Percentiles rank a stretch among this genome's conserved stretches.
These are phyloP conservation scores for Agrochola litura DNA, from an alignment of 2,888 invertebrate species.

Conservation along the genomic window DNA sequence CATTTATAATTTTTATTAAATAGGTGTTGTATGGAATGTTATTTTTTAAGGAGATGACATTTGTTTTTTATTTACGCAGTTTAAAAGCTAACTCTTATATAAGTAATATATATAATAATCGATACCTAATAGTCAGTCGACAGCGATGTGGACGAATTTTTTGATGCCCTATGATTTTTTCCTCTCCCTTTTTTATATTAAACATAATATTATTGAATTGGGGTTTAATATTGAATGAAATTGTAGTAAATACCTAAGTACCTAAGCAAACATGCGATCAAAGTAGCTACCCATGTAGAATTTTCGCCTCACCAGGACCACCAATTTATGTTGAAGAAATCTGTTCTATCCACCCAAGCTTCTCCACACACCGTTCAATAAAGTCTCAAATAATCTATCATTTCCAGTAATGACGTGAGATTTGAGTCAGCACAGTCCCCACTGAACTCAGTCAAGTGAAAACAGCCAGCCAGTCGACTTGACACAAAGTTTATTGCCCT, in stretches of 20 bases:
- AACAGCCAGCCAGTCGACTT: slow-evolving; percentile 81
- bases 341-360: not conserved
- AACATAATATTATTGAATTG: too few species aligned
- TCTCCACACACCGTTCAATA: slow-evolving; percentile 15
- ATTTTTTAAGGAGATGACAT: too few species aligned
- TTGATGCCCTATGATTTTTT: too few species aligned
- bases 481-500: slow-evolving; percentile 84
- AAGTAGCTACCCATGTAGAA: not conserved
- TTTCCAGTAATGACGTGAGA: slow-evolving; percentile 50
- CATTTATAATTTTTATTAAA: too few species aligned
- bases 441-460: slow-evolving; percentile 82
- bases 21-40: too few species aligned
- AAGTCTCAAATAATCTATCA: slow-evolving; percentile 32
- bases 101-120: too few species aligned
- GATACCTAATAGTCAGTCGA: too few species aligned
- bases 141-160: too few species aligned
- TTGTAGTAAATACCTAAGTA: not conserved
- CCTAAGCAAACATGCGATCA: not conserved
- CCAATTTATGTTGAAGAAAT: not conserved
- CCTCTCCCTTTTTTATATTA: too few species aligned
- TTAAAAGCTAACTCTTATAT: too few species aligned
- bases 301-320: not conserved
- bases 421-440: slow-evolving; percentile 67
- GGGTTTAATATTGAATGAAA: not conserved
- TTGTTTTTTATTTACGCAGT: too few species aligned